Evolutionary conservation across 2,113 vertebrate species (phyloP).

Genomic region (Lycaon pictus): DNA sequence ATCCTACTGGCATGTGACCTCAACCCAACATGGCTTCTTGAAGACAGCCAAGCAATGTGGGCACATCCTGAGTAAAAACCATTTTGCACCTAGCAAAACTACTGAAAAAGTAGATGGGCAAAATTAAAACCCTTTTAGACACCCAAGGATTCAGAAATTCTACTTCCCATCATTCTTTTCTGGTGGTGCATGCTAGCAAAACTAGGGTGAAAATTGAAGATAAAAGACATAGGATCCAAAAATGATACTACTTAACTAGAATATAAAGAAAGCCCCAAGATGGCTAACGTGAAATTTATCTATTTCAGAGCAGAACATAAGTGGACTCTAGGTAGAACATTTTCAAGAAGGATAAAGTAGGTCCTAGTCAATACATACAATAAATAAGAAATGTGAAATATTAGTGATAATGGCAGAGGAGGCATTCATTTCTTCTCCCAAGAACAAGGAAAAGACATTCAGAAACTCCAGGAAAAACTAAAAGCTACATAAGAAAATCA

Average conservation of each 20-base stretch:
- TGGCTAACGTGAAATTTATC: not conserved
- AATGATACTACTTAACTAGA: not conserved
- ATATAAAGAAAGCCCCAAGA: not conserved
- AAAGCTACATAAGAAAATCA: not conserved
- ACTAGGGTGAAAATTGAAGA: not conserved
- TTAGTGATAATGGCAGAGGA: not conserved
- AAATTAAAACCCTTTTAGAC: not conserved
- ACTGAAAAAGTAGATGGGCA: not conserved
- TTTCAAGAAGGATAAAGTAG: not conserved
- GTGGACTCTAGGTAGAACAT: not conserved
- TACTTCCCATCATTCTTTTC: not conserved
- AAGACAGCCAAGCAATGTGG: not conserved
- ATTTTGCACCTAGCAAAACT: not conserved
- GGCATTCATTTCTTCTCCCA: not conserved
- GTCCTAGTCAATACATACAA: not conserved
- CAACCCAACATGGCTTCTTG: not conserved
- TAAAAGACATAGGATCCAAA: not conserved
- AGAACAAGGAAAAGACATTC: conserved; percentile 31
- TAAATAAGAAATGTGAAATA: not conserved
- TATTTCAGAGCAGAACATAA: not conserved
- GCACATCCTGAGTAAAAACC: not conserved
- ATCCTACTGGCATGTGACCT: not conserved
- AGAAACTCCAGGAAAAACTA: conserved; percentile 14
- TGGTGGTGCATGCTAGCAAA: not conserved
- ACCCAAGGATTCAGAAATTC: not conserved